Evolutionary conservation across 1,140 invertebrate species (phyloP), one percentile per base, ranked within the genome.

Genomic region (Agrilus planipennis): DNA sequence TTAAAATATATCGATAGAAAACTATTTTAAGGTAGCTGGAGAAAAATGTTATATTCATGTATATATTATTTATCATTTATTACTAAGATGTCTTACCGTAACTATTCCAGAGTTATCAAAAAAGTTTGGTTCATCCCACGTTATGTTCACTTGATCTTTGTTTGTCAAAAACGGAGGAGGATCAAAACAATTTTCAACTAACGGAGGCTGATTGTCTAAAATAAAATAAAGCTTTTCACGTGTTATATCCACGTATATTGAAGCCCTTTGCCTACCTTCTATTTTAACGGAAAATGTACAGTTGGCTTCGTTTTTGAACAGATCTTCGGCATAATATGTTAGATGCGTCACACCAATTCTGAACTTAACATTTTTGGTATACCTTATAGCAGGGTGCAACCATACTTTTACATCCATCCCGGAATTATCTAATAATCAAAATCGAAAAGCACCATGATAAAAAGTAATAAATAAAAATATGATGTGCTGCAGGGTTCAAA

Each of bases 51-150:
- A n/a, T n/a, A n/a, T n/a, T n/a, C n/a, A n/a, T n/a, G n/a, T n/a
- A n/a, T n/a, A n/a, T n/a, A n/a, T n/a, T n/a, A n/a, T n/a, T n/a
- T n/a, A n/a, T n/a, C n/a, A n/a, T n/a, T n/a, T n/a, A n/a, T n/a
- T n/a, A n/a, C n/a, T 7, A 6, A 16, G 6, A 16, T 39, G 17
- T 21, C 11, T 34, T 49, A 58, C 49, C 7, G 40, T 42, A 20
- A 59, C 50, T 30, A 52, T 50, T 28, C 68, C 70, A 0, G 79
- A 81, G 59, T 82, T 84, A 49, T 84, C 80, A 44, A 71, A 72
- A 55, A 81, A 77, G 5, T 71, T 53, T 12, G 80, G 79, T 46
- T 79, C 75, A 34, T 77, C 72, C 77, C 78, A 81, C 4, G 65
- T 63, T 2, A 73, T 61, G 46, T 65, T 65, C 31, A 59, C 49